Percentiles rank a stretch among this genome's conserved stretches.
These are phyloP conservation scores for Cyanoramphus novaezelandiae DNA, from an alignment of 2,113 vertebrate species.

Conservation along the genomic window DNA sequence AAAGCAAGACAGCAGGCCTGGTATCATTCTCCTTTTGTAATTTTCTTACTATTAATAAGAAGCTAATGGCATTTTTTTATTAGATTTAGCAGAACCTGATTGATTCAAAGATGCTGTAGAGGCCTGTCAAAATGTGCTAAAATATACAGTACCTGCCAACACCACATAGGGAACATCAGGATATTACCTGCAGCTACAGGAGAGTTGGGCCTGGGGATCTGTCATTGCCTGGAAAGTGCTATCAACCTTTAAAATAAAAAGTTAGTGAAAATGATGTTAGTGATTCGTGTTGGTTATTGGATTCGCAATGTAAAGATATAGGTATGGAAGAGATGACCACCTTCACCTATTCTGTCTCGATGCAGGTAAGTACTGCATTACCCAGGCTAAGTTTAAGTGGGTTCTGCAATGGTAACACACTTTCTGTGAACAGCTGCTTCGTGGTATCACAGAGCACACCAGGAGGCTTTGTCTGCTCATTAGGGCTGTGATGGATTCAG, in stretches of 20 bases:
- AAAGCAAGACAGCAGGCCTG: background rate
- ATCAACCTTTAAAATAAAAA: conserved; percentile 2
- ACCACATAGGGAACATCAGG: conserved; percentile 33
- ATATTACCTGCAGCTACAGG: conserved; percentile 54
- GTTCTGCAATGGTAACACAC: rapidly evolving
- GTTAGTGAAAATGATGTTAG: background rate
- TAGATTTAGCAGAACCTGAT: conserved; percentile 46
- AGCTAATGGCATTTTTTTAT: conserved; percentile 31
- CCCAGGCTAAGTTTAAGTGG: background rate
- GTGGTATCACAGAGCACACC: background rate
- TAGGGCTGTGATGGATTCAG: background rate
- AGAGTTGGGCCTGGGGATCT: conserved; percentile 10
- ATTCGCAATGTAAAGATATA: background rate
- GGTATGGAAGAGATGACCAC: background rate
- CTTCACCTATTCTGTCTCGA: background rate
- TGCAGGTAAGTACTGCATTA: background rate
- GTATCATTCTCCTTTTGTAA: background rate
- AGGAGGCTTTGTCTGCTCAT: background rate
- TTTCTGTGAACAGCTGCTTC: background rate
- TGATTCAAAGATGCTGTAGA: conserved; percentile 46
- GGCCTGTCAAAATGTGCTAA: conserved; percentile 64
- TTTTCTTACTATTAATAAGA: conserved; percentile 22
- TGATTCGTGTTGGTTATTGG: background rate
- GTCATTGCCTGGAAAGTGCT: conserved; percentile 18
- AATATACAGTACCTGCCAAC: conserved; percentile 60